Evolutionary conservation across 2,888 invertebrate species (phyloP).

Genomic region (Hydroisotoma schaefferi): DNA sequence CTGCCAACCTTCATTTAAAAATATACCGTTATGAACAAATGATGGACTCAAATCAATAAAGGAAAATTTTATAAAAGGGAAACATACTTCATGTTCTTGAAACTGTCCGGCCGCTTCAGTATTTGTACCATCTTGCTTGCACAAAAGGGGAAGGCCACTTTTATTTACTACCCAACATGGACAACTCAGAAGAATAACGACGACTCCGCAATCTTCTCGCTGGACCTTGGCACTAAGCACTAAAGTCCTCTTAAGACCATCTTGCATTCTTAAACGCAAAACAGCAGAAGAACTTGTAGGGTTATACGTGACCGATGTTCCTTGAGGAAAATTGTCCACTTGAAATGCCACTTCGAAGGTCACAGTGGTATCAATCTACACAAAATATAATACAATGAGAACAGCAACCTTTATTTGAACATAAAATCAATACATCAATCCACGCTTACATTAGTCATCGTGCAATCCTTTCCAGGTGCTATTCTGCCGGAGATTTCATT

Average conservation of each 20-base stretch:
- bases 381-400: constrained; percentile 11
- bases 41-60: no score
- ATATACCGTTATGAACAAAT: no score
- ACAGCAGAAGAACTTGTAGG: constrained; percentile 57
- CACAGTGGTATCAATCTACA: constrained; percentile 67
- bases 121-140: constrained; percentile 80
- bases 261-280: constrained; percentile 69
- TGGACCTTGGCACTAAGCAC: constrained; percentile 68
- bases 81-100: constrained; percentile 89
- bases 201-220: constrained; percentile 60
- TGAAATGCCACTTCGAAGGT: constrained; percentile 70
- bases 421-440: background rate
- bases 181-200: constrained; percentile 56
- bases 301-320: constrained; percentile 61
- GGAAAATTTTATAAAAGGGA: no score
- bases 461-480: constrained; percentile 54
- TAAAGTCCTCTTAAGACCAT: constrained; percentile 67
- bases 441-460: constrained; percentile 52
- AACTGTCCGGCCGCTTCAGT: constrained; percentile 78
- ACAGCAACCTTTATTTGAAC: background rate
- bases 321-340: constrained; percentile 77
- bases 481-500: constrained; percentile 49
- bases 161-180: constrained; percentile 96
- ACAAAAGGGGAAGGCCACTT: constrained; percentile 91
- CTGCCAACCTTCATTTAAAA: constrained; percentile 55